These are phyloP conservation scores for Lithophane socia DNA, from an alignment of 2,888 invertebrate genomes.

Conservation along the genomic window DNA sequence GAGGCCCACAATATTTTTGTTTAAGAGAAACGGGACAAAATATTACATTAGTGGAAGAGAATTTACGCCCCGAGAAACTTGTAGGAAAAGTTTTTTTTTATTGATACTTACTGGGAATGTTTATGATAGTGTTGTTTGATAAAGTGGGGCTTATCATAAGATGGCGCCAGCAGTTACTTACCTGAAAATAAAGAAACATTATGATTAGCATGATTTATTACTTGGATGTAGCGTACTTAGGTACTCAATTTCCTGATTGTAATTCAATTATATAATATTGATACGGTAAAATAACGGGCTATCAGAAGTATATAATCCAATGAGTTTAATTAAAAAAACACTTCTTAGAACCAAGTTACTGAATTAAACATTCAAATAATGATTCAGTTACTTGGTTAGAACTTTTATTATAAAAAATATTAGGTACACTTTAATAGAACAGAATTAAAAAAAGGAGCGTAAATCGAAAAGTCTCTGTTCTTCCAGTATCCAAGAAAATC, in stretches of 20 bases:
- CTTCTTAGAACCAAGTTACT: background rate
- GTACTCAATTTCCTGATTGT: background rate
- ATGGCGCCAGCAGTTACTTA: slow-evolving; percentile 64
- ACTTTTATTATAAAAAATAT: background rate
- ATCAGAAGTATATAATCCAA: background rate
- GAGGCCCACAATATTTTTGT: slow-evolving; percentile 60
- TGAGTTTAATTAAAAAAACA: background rate
- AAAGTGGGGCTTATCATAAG: slow-evolving; percentile 30
- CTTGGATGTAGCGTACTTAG: background rate
- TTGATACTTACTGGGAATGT: slow-evolving; percentile 54
- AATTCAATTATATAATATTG: background rate
- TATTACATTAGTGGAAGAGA: slow-evolving; percentile 52
- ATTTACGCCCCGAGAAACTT: slow-evolving; percentile 50
- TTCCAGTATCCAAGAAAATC: background rate
- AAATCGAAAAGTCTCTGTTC: too few species aligned
- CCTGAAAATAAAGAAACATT: slow-evolving; percentile 68
- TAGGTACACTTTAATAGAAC: background rate
- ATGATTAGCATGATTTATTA: slow-evolving; percentile 1
- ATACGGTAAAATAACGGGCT: background rate
- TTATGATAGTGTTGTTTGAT: slow-evolving; percentile 41
- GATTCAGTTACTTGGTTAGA: background rate
- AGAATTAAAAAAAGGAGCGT: background rate
- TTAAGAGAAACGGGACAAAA: slow-evolving; percentile 55
- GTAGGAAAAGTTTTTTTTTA: slow-evolving; percentile 47
- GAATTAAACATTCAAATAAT: background rate